Percentiles rank a stretch among this genome's conserved stretches.
Evolutionary conservation across 2,797 vertebrate species (phyloP).

Genomic region (Syngnathus rostellatus): DNA sequence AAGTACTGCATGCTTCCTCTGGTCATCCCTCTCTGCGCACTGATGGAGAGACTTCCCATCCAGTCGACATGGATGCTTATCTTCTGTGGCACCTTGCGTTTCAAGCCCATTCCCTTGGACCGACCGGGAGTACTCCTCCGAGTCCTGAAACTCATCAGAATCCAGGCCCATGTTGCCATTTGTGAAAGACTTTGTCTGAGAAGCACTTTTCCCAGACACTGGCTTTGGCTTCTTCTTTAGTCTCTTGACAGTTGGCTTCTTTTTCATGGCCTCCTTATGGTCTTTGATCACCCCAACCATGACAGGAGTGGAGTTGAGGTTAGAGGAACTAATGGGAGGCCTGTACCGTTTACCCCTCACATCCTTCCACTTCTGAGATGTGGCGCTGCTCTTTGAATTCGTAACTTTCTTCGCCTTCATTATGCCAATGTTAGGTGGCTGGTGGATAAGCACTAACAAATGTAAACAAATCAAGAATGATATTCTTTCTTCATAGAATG

Average conservation of each 20-base stretch:
- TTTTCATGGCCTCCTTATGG: slow-evolving; percentile 44
- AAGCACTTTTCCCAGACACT: slow-evolving; percentile 17
- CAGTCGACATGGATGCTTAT: slow-evolving; percentile 16
- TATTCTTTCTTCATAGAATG: neutral
- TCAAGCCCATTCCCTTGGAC: slow-evolving; percentile 40
- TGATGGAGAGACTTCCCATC: slow-evolving; percentile 49
- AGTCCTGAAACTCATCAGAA: slow-evolving; percentile 50
- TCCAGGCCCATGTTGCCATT: slow-evolving; percentile 56
- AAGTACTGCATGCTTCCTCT: slow-evolving; percentile 60
- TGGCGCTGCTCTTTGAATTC: slow-evolving; percentile 30
- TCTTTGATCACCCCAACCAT: slow-evolving; percentile 39
- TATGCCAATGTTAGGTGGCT: slow-evolving; percentile 11
- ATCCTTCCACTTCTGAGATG: slow-evolving; percentile 57
- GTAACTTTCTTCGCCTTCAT: slow-evolving; percentile 71
- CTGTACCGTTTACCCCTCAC: slow-evolving; percentile 51
- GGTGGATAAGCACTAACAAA: slow-evolving; percentile 1
- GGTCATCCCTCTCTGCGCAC: slow-evolving; percentile 59
- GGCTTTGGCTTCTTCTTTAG: slow-evolving; percentile 54
- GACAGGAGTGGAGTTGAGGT: slow-evolving; percentile 40
- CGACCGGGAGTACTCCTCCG: slow-evolving; percentile 57
- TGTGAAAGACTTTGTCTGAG: slow-evolving; percentile 23
- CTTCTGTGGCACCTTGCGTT: neutral
- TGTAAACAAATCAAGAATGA: neutral
- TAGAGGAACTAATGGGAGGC: slow-evolving; percentile 26
- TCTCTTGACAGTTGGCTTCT: slow-evolving; percentile 60